phyloP scores from a whole-genome alignment of 2,888 invertebrate species.

The Aphodius sticticus region DNA sequence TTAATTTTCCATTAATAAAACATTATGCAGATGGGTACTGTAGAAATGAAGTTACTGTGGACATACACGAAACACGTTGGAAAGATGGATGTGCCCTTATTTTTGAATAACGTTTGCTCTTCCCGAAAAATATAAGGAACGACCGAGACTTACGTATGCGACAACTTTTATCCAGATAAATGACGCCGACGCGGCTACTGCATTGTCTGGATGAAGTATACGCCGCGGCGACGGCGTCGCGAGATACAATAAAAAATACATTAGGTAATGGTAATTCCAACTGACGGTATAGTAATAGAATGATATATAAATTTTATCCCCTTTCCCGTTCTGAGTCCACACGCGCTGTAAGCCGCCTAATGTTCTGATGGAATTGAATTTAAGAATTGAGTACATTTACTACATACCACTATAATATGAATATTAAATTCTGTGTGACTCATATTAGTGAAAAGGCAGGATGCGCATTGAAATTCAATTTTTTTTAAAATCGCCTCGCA shows the following conservation, averaged over 20 bases:
- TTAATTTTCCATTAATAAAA: no score
- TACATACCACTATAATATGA: no score
- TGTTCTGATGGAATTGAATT: not conserved
- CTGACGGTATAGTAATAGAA: not conserved
- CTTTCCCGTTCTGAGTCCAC: not conserved
- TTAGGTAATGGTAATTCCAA: slow-evolving; percentile 19
- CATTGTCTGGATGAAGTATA: not conserved
- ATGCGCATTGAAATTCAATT: no score
- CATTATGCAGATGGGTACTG: not conserved
- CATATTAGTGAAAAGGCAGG: no score
- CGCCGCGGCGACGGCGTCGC: not conserved
- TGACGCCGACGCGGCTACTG: slow-evolving; percentile 12
- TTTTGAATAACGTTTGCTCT: slow-evolving; percentile 21
- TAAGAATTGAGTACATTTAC: not conserved
- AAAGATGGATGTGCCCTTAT: slow-evolving; percentile 19
- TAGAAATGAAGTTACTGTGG: not conserved
- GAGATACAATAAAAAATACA: slow-evolving; percentile 15
- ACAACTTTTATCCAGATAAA: slow-evolving; percentile 22
- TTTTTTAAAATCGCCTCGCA: no score
- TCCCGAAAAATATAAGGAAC: slow-evolving; percentile 7
- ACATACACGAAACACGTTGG: not conserved
- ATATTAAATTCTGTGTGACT: no score
- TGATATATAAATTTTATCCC: not conserved
- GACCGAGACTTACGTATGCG: not conserved
- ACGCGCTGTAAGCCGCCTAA: not conserved